Conservation (phyloP, 2,113 vertebrate species). For the Notothenia rossii region DNA sequence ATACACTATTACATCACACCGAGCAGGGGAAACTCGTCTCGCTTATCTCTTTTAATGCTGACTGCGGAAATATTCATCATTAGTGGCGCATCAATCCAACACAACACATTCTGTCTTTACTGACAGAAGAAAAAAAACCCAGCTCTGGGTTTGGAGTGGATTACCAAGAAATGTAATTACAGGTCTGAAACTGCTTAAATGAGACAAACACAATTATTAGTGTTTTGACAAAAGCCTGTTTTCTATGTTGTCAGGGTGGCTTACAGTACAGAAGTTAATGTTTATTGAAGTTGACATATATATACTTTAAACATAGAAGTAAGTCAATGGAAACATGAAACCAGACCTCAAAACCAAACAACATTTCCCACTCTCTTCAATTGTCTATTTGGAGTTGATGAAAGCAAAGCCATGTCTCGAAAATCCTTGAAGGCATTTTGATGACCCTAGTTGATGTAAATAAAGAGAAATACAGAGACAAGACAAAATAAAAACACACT, state of each 20-base stretch:
- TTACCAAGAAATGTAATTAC: slow-evolving; percentile 17
- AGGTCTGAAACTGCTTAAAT: slow-evolving; percentile 23
- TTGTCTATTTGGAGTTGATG: slow-evolving; percentile 34
- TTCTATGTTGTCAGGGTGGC: slow-evolving; percentile 9
- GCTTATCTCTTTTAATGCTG: slow-evolving; percentile 47
- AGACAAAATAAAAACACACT: slow-evolving; percentile 56
- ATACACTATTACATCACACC: slow-evolving; percentile 82
- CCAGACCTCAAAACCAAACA: slow-evolving; percentile 63
- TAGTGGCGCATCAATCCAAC: slow-evolving; percentile 34
- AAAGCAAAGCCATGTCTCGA: slow-evolving; percentile 39
- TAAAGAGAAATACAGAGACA: slow-evolving; percentile 16
- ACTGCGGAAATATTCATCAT: slow-evolving; percentile 56
- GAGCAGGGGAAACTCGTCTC: slow-evolving; percentile 79
- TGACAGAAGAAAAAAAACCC: slow-evolving; percentile 18
- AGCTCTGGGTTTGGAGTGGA: not conserved
- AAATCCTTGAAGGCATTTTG: slow-evolving; percentile 50
- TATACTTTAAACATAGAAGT: slow-evolving; percentile 45
- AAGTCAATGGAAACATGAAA: slow-evolving; percentile 41
- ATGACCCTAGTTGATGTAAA: slow-evolving; percentile 47
- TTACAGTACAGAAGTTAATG: slow-evolving; percentile 50
- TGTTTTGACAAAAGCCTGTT: slow-evolving; percentile 12
- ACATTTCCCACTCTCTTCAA: slow-evolving; percentile 40
- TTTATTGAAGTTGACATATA: slow-evolving; percentile 37
- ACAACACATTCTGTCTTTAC: slow-evolving; percentile 17
- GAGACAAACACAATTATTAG: slow-evolving; percentile 5